These are phyloP conservation scores for Caenorhabditis doughertyi DNA, from an alignment of 2,888 invertebrate genomes.

Conservation along the genomic window DNA sequence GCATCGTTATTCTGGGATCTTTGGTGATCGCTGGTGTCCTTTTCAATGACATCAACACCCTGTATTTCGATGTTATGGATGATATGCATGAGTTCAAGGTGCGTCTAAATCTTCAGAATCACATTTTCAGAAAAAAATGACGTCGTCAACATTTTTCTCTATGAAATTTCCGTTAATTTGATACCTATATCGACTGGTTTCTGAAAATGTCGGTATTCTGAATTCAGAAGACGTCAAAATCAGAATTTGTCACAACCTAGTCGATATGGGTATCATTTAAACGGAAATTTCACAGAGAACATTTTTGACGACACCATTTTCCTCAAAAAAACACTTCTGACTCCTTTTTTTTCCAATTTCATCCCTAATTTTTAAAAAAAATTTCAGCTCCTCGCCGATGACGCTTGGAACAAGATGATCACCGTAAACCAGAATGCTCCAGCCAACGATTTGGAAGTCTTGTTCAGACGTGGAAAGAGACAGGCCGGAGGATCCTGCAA, in stretches of 20 bases:
- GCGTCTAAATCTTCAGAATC: background rate
- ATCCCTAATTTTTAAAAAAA: too few species aligned
- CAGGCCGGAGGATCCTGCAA: constrained; percentile 46
- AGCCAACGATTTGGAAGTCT: constrained; percentile 14
- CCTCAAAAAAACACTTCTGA: too few species aligned
- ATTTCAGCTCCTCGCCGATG: constrained; percentile 55
- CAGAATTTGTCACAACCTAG: too few species aligned
- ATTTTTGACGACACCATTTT: background rate
- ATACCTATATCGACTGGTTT: background rate
- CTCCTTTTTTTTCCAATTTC: background rate
- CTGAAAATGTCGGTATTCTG: background rate
- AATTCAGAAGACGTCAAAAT: background rate
- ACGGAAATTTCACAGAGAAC: too few species aligned
- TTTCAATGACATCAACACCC: constrained; percentile 67
- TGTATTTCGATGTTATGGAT: constrained; percentile 66
- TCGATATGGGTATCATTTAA: too few species aligned
- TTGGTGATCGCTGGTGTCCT: constrained; percentile 51
- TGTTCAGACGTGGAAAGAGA: constrained; percentile 53
- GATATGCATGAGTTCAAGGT: constrained; percentile 53
- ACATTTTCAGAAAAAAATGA: background rate
- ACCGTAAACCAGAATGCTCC: constrained; percentile 20
- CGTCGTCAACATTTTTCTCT: background rate
- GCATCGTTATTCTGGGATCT: constrained; percentile 52
- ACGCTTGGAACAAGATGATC: constrained; percentile 64
- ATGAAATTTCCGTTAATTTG: background rate